Base-by-base conservation (phyloP, 2,797 vertebrate species). In the Acrocephalus scirpaceus region DNA sequence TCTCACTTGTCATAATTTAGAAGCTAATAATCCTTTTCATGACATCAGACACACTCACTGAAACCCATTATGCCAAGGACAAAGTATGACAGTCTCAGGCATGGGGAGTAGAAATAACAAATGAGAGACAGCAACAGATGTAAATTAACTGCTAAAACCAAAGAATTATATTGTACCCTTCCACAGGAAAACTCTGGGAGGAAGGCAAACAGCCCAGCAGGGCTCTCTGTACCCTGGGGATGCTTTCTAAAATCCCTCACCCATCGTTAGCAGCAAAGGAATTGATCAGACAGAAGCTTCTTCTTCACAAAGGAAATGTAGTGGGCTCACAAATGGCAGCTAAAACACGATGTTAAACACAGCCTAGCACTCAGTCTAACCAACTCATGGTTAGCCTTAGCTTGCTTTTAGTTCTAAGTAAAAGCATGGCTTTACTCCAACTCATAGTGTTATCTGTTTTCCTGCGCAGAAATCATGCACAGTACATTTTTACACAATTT, bases 1-100 rank as follows among this genome's bases (percentile, higher is more conserved):
- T 93, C 44, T 83, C 2, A 0, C 44, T 91, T 91, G 69, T 72
- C 85, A 81, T 81, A 72, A 89, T 94, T 94, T 80, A 74, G 82
- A 91, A 90, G 69, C 82, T 91, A 80, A 94, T 94, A 92, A 83
- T 84, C 87, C 85, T 88, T 34, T 42, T 88, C 70, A 14, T 80
- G 89, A 70, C 76, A 81, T 92, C 80, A 92, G 38, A 62, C 42
- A 64, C 32, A 11, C 56, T 90, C 66, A 38, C 17, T 44, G 83
- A 61, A 91, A 78, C 29, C 22, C 89, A 79, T 94, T 95, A 88
- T 70, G 82, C 73, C 89, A 90, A 93, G 91, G 92, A 94, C 73
- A 78, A 79, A 77, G 58, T 83, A 85, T 7, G 58, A 91, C 92
- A 90, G 58, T 86, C 62, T 86, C 75, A 38, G 82, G 76, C 75